Conservation (phyloP, 2,113 vertebrate species). For the Hypomesus transpacificus region DNA sequence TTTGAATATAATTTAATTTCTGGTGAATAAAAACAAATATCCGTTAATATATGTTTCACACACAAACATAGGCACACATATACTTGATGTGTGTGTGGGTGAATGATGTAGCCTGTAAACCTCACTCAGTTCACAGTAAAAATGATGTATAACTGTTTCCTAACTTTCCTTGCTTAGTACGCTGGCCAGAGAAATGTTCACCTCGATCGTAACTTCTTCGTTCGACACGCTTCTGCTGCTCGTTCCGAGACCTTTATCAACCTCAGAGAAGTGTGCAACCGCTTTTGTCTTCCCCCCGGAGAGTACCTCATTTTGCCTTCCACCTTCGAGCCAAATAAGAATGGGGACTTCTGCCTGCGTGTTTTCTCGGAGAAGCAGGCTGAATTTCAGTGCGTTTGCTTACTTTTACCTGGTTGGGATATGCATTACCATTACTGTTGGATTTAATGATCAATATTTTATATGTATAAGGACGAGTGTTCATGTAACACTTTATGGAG, state of each 20-base stretch:
- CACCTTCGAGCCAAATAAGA: constrained; percentile 80
- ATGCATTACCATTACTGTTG: too few species aligned
- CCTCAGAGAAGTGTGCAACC: constrained; percentile 72
- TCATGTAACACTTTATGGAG: too few species aligned
- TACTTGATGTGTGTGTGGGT: too few species aligned
- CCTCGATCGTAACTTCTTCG: constrained; percentile 73
- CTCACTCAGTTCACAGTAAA: background rate
- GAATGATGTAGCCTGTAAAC: background rate
- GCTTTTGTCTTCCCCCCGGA: constrained; percentile 70
- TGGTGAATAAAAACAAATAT: too few species aligned
- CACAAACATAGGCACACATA: too few species aligned
- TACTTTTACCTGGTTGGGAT: too few species aligned
- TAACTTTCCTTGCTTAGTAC: constrained; percentile 43
- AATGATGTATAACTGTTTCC: background rate
- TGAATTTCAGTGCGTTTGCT: constrained; percentile 64
- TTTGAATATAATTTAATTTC: too few species aligned
- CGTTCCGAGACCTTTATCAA: constrained; percentile 73
- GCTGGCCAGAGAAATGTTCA: constrained; percentile 62
- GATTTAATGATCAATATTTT: background rate
- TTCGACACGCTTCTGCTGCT: constrained; percentile 50
- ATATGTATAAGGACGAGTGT: background rate
- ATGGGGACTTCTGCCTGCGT: constrained; percentile 78
- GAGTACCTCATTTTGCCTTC: constrained; percentile 81
- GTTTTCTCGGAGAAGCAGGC: constrained; percentile 82
- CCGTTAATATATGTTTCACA: too few species aligned